These are phyloP conservation scores for Myzus persicae DNA, from an alignment of 1,140 invertebrate species.

Conservation along the genomic window DNA sequence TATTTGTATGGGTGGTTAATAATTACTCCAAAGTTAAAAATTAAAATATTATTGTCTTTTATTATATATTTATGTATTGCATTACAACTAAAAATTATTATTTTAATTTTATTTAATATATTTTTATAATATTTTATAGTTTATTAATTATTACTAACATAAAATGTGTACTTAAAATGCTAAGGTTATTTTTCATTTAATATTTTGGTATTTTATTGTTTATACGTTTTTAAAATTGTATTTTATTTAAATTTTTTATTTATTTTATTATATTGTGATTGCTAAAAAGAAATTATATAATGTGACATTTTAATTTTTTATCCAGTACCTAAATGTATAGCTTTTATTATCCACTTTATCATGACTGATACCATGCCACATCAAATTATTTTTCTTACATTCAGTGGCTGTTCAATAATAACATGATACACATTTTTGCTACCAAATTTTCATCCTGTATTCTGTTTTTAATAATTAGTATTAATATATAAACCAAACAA, in stretches of 20 bases:
- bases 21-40: background rate
- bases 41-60: background rate
- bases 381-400: background rate
- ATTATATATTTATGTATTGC: background rate
- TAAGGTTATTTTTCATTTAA: background rate
- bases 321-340: background rate
- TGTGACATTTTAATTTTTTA: background rate
- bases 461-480: background rate
- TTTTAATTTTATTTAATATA: background rate
- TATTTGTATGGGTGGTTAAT: background rate
- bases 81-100: constrained; percentile 27
- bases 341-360: background rate
- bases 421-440: background rate
- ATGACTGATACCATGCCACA: background rate
- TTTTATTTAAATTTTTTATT: background rate
- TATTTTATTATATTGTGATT: background rate
- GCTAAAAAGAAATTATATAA: background rate
- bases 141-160: constrained; percentile 3
- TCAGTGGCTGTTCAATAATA: background rate
- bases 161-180: background rate
- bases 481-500: too few species aligned
- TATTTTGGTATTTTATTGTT: background rate
- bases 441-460: background rate
- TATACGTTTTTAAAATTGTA: background rate
- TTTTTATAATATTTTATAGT: constrained; percentile 11